Percentiles rank a stretch among this genome's conserved stretches.
These are phyloP conservation scores for Loriculus beryllinus DNA, from an alignment of 2,797 vertebrate genomes.

Conservation along the genomic window DNA sequence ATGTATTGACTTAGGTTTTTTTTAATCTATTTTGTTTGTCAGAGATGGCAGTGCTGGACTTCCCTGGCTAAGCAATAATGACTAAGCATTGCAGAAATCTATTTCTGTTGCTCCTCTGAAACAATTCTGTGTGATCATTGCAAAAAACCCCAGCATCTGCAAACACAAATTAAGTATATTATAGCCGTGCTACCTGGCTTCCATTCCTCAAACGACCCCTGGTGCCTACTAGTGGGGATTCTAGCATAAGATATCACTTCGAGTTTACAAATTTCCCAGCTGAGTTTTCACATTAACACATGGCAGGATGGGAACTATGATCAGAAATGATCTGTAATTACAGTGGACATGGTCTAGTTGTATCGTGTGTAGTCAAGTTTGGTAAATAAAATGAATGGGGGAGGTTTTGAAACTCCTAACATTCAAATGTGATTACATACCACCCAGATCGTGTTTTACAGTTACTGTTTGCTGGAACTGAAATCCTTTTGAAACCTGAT, in stretches of 20 bases:
- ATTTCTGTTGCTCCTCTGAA: background rate
- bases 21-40: background rate
- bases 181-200: background rate
- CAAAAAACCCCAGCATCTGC: background rate
- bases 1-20: constrained; percentile 24
- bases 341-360: background rate
- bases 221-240: background rate
- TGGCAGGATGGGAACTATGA: background rate
- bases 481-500: background rate
- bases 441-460: background rate
- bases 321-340: background rate
- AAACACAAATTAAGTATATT: background rate
- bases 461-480: background rate
- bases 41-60: background rate
- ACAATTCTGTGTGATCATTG: background rate
- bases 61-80: background rate
- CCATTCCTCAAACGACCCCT: background rate
- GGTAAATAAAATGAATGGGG: background rate
- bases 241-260: background rate
- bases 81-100: background rate
- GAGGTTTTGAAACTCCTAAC: background rate
- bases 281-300: background rate
- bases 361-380: background rate
- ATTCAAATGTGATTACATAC: background rate
- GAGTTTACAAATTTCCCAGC: background rate